phyloP scores from a whole-genome alignment of 2,888 invertebrate genomes.

The Boloria euphrosyne region DNA sequence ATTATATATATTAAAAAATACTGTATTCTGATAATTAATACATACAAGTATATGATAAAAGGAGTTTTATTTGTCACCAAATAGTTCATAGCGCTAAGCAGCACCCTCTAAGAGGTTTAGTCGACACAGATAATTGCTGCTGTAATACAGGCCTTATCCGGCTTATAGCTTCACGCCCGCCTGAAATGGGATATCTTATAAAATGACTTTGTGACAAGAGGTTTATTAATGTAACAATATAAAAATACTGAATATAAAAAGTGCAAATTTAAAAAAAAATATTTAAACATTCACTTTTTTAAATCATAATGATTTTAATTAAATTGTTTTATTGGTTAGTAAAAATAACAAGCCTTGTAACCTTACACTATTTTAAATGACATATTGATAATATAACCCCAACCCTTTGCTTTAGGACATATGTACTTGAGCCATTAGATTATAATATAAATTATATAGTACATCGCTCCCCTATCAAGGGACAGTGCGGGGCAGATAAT shows the following conservation, averaged over 20 bases:
- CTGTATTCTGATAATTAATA: background rate
- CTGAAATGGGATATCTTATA: conserved; percentile 18
- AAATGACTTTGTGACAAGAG: background rate
- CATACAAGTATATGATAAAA: background rate
- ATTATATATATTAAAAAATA: too few species aligned
- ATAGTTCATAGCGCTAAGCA: background rate
- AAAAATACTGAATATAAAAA: too few species aligned
- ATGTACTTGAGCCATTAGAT: conserved; percentile 3
- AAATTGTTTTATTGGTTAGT: too few species aligned
- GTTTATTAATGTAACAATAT: background rate
- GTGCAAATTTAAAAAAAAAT: too few species aligned
- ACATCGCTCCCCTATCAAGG: conserved; percentile 52
- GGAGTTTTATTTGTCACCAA: background rate
- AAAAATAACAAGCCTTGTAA: too few species aligned
- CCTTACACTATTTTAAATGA: background rate
- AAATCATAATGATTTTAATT: too few species aligned
- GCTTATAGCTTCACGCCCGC: conserved; percentile 53
- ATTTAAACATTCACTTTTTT: too few species aligned
- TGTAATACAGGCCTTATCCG: conserved; percentile 58
- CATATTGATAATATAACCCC: background rate
- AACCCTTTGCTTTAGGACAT: conserved; percentile 15
- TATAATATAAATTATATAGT: conserved; percentile 20
- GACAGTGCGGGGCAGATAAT: conserved; percentile 54
- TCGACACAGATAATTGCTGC: conserved; percentile 23
- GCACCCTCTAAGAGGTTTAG: conserved; percentile 23